phyloP scores from a whole-genome alignment of 2,113 vertebrate genomes.

The Chunga burmeisteri region DNA sequence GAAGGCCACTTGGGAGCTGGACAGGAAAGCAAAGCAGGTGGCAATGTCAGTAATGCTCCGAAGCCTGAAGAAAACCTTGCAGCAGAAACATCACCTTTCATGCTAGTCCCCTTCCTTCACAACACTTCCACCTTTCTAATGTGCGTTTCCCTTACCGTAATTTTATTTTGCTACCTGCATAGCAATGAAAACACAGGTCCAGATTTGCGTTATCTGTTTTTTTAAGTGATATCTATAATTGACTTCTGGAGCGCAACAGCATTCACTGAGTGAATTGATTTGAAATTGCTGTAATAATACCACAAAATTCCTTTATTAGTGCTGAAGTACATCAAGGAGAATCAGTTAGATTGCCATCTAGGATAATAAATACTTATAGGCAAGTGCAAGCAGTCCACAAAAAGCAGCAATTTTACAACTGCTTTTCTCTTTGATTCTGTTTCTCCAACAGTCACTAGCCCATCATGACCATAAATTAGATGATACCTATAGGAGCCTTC shows the following conservation, averaged over 20 bases:
- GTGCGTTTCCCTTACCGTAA: neutral
- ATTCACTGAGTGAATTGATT: constrained; percentile 15
- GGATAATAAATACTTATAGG: constrained; percentile 54
- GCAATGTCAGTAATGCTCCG: neutral
- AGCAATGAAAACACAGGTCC: neutral
- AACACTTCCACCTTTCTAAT: neutral
- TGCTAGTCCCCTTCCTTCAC: neutral
- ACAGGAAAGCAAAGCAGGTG: neutral
- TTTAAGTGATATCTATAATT: constrained; percentile 41
- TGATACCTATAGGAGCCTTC: neutral
- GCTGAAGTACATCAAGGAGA: constrained; percentile 28
- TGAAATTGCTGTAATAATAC: constrained; percentile 60
- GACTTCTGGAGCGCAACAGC: neutral
- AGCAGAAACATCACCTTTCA: neutral
- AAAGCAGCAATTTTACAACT: constrained; percentile 31
- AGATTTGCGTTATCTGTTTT: neutral
- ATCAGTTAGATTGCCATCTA: constrained; percentile 53
- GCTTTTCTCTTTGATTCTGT: constrained; percentile 11
- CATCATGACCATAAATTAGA: constrained; percentile 21
- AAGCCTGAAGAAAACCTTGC: constrained; percentile 24
- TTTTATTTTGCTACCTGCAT: constrained; percentile 24
- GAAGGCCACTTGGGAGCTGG: neutral
- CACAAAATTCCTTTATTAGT: constrained; percentile 58
- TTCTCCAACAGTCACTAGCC: neutral
- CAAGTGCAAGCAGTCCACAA: constrained; percentile 24